A percentile compares a stretch with the other conserved stretches of the same genome.
Conservation (phyloP, 2,797 vertebrate species). For the Numenius phaeopus region DNA sequence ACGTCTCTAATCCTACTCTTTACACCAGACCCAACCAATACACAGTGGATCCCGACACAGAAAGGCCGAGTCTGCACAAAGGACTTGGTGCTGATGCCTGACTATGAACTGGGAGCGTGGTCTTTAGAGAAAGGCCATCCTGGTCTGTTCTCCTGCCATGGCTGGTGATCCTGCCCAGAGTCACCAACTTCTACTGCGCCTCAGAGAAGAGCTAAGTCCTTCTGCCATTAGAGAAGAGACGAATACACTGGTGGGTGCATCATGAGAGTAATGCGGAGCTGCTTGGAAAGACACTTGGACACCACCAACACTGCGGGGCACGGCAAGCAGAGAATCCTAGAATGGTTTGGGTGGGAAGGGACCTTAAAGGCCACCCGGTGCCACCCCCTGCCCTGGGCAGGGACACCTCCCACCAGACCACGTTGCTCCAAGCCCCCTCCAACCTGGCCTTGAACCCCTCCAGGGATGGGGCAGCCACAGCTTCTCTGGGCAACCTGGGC, state of each 20-base stretch:
- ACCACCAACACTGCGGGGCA: not conserved
- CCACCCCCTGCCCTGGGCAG: too few relatives aligned
- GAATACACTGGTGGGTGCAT: not conserved
- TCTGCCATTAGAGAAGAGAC: not conserved
- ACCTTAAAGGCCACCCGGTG: too few relatives aligned
- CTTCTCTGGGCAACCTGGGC: too few relatives aligned
- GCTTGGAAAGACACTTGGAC: not conserved
- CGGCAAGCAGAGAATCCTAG: not conserved
- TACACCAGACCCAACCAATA: not conserved
- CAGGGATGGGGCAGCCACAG: too few relatives aligned
- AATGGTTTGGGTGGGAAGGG: too few relatives aligned
- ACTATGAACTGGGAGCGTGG: not conserved
- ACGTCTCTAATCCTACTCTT: too few relatives aligned
- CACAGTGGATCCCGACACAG: not conserved
- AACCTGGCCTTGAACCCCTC: too few relatives aligned
- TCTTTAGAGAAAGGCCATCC: not conserved
- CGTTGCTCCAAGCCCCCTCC: too few relatives aligned
- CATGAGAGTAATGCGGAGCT: fast-evolving
- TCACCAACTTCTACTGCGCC: not conserved
- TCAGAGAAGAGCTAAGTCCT: not conserved
- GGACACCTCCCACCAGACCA: too few relatives aligned
- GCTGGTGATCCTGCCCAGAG: not conserved
- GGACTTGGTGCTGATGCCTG: not conserved
- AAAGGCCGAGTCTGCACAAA: not conserved
- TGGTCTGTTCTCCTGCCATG: not conserved